Conservation (phyloP, 2,888 invertebrate genomes). For the Drosophila picticornis region DNA sequence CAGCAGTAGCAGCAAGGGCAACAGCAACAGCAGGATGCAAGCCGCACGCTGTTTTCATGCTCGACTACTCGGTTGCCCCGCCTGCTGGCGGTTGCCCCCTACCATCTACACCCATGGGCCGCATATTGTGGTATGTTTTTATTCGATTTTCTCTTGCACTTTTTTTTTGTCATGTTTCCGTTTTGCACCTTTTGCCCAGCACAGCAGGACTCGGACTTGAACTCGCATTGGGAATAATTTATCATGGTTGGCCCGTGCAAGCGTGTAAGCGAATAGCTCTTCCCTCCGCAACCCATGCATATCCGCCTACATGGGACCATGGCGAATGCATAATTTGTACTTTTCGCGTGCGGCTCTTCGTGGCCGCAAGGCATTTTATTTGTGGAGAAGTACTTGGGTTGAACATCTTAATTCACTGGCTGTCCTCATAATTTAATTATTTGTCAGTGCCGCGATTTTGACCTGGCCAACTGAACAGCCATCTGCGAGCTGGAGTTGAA, state of each 20-base stretch:
- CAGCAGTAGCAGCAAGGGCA: conserved; percentile 8
- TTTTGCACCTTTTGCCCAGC: conserved; percentile 48
- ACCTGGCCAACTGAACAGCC: conserved; percentile 2
- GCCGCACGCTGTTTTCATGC: conserved; percentile 74
- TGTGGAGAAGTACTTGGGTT: conserved; percentile 3
- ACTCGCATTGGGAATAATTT: conserved; percentile 72
- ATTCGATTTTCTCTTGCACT: conserved; percentile 53
- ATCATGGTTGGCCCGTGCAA: conserved; percentile 58
- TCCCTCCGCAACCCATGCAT: neutral
- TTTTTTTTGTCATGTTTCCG: conserved; percentile 24
- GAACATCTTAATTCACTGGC: conserved; percentile 59
- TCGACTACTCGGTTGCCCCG: conserved; percentile 28
- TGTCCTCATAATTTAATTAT: conserved; percentile 73
- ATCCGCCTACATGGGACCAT: neutral
- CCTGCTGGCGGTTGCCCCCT: conserved; percentile 4
- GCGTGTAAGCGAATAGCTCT: conserved; percentile 7
- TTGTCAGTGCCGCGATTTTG: conserved; percentile 62
- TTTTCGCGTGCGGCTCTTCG: conserved; percentile 51
- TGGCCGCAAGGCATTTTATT: conserved; percentile 24
- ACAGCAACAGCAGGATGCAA: conserved; percentile 45
- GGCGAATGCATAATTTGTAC: conserved; percentile 73
- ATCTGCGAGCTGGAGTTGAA: conserved; percentile 27
- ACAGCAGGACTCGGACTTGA: conserved; percentile 40
- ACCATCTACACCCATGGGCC: conserved; percentile 1
- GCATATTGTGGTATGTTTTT: conserved; percentile 38